Conservation (phyloP, 2,113 vertebrate genomes). For the Pimephales promelas region DNA sequence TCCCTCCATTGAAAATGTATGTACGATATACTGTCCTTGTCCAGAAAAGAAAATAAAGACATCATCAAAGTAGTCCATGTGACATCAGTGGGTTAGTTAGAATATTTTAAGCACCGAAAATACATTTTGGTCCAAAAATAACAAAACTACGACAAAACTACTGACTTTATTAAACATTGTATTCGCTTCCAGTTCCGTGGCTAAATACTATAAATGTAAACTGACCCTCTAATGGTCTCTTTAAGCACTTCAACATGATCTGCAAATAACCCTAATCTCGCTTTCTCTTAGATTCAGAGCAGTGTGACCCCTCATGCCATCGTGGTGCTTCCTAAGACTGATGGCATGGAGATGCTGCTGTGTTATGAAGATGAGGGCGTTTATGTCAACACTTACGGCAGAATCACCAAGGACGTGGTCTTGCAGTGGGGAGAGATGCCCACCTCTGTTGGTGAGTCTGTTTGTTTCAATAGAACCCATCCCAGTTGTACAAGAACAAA, state of each 20-base stretch:
- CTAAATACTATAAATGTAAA: too few species aligned
- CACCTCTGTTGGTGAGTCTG: slow-evolving; percentile 92
- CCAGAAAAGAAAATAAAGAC: too few species aligned
- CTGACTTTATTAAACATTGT: too few species aligned
- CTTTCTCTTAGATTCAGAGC: slow-evolving; percentile 85
- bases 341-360: slow-evolving; percentile 98
- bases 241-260: slow-evolving; percentile 7
- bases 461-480: not conserved
- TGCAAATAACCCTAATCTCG: not conserved
- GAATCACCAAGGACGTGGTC: slow-evolving; percentile 98
- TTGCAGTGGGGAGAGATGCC: slow-evolving; percentile 99
- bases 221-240: not conserved
- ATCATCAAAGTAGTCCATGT: too few species aligned
- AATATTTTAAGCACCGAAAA: too few species aligned
- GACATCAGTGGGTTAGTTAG: too few species aligned
- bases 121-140: too few species aligned
- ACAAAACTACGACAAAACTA: too few species aligned
- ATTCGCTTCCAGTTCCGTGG: too few species aligned
- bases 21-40: too few species aligned
- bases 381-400: slow-evolving; percentile 97
- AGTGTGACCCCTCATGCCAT: slow-evolving; percentile 95
- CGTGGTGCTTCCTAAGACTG: slow-evolving; percentile 96
- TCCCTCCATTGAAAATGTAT: too few species aligned
- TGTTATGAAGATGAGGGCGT: slow-evolving; percentile 98
- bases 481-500: not conserved